Evolutionary conservation across 2,113 vertebrate genomes (phyloP).

Genomic region (Gallinago jamesoni): DNA sequence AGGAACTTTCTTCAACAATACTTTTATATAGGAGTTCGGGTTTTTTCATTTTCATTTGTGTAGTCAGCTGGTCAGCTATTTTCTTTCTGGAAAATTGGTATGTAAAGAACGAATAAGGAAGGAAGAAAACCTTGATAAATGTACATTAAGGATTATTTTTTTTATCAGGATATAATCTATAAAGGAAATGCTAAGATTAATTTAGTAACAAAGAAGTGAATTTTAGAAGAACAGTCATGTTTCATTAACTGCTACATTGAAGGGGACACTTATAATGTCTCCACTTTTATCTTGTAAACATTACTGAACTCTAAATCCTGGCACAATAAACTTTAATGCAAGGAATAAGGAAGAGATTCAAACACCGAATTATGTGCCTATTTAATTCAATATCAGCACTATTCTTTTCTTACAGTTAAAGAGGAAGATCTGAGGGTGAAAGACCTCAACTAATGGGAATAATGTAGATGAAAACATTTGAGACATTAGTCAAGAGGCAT

Average conservation of each 20-base stretch:
- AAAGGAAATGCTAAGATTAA: not conserved
- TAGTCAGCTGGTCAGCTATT: not conserved
- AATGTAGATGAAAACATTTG: constrained; percentile 37
- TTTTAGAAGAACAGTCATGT: not conserved
- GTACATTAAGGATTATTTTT: not conserved
- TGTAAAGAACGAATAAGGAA: not conserved
- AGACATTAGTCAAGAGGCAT: not conserved
- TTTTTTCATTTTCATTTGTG: not conserved
- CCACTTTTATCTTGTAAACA: not conserved
- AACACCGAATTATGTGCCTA: not conserved
- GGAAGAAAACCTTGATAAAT: not conserved
- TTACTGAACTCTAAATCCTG: not conserved
- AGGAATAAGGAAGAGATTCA: constrained; percentile 2
- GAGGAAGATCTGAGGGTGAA: constrained; percentile 51
- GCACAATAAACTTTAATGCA: not conserved
- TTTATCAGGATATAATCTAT: not conserved
- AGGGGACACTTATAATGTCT: not conserved
- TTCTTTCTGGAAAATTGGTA: not conserved
- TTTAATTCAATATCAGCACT: not conserved
- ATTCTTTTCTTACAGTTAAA: constrained; percentile 36
- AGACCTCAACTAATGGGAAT: constrained; percentile 27
- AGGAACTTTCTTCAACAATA: not conserved
- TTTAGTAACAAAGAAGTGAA: not conserved
- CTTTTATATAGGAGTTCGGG: fast-evolving
- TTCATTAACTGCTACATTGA: not conserved